Base-by-base conservation (phyloP, 2,888 invertebrate species). In the Acanthosepion esculentum region DNA sequence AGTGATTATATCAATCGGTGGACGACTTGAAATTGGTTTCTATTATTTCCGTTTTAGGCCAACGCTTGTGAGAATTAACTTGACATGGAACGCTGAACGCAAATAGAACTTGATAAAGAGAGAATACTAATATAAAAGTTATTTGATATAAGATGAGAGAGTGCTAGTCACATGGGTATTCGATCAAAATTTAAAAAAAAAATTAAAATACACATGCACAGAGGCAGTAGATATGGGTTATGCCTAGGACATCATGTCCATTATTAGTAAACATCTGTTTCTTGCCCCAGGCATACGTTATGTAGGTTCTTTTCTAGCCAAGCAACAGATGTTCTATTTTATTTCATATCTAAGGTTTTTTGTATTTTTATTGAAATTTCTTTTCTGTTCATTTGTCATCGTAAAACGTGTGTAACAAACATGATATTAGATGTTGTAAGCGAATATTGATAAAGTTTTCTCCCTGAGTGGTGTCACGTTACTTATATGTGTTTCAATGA, bases 251-350 rank as follows among this genome's bases (percentile, higher is more conserved):
- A 23, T n/a, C n/a, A 33, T 78, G n/a, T 78, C 78, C n/a, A 78
- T 78, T 78, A 29, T 29, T 29, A 78, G 29, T n/a, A 78, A 26
- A 20, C 78, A 78, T 78, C 78, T 78, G 78, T 78, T 78, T n/a
- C 78, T 78, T 78, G 78, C n/a, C 78, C 18, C 5, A n/a, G n/a
- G n/a, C 78, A 78, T 15, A n/a, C 18, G 78, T 78, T 78, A 33
- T 78, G n/a, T 78, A 78, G 15, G 15, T 18, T 78, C 78, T 78
- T 78, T 78, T 5, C n/a, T n/a, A 78, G n/a, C 78, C 78, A 33
- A 78, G 78, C 78, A 78, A 78, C 78, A 78, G 78, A 78, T 78
- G 78, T n/a, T 78, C n/a, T 15, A 78, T n/a, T 78, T 78, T n/a
- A n/a, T 78, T 78, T 78, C 1, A 41, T 41, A 41, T 41, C 41